phyloP scores from a whole-genome alignment of 2,797 vertebrate species.

The Sebastes iracundus region DNA sequence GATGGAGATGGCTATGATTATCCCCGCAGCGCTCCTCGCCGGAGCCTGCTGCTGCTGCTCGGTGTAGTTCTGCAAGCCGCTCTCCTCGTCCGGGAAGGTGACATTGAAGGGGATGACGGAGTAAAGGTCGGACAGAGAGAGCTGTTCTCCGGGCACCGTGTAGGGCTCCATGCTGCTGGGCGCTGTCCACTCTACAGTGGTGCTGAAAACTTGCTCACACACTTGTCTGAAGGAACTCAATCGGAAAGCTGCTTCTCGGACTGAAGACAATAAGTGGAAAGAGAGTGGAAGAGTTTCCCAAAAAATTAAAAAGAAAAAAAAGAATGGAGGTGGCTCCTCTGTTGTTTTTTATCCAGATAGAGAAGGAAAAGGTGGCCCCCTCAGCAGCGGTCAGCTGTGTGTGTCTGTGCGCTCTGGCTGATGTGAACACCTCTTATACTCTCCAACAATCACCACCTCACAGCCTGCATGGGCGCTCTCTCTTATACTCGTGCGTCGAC shows the following conservation, averaged over 20 bases:
- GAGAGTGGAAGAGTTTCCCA: neutral
- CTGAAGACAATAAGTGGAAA: neutral
- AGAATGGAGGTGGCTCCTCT: neutral
- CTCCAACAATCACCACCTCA: slow-evolving; percentile 16
- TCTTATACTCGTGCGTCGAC: slow-evolving; percentile 43
- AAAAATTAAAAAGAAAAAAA: neutral
- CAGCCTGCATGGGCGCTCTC: neutral
- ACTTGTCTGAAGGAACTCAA: neutral
- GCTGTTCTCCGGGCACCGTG: slow-evolving; percentile 73
- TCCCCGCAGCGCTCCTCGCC: slow-evolving; percentile 68
- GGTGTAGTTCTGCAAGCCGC: slow-evolving; percentile 78
- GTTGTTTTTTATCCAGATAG: neutral
- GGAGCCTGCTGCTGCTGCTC: slow-evolving; percentile 55
- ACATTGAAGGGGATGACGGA: slow-evolving; percentile 80
- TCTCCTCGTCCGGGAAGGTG: slow-evolving; percentile 74
- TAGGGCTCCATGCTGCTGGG: slow-evolving; percentile 80
- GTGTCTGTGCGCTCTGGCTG: neutral
- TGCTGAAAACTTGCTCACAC: slow-evolving; percentile 43
- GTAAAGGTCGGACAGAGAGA: slow-evolving; percentile 75
- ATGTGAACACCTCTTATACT: neutral
- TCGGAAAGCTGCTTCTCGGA: neutral
- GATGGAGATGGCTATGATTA: slow-evolving; percentile 88
- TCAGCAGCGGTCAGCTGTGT: neutral
- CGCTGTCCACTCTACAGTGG: slow-evolving; percentile 20
- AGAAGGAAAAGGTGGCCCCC: neutral